Evolutionary conservation across 2,888 invertebrate species (phyloP), one percentile per base, ranked within the genome.

Genomic region (Netelia fuscicornis): DNA sequence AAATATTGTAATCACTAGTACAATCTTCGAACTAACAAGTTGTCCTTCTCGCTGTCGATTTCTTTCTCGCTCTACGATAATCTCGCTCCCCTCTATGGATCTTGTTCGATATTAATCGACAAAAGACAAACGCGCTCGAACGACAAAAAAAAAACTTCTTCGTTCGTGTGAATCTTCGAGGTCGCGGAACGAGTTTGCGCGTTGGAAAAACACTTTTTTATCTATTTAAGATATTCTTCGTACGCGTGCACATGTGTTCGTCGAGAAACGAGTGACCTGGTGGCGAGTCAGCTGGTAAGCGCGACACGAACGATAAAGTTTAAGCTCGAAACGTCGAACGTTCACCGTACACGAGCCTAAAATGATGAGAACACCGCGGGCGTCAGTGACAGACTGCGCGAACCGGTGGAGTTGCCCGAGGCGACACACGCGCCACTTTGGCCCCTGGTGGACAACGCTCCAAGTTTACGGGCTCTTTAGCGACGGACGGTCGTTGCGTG

Each of bases 321-420:
- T 30, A 30, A 30, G 5, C 30, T 30, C 30, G 3, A 30, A 2
- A 30, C 30, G 30, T 30, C 17, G 52, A 48, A n/a, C 52, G 79
- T 25, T 30, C 9, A 13, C 5, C 70, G 60, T 25, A 13, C 8
- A n/a, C 37, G 42, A 30, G 44, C 9, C 48, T 0, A 20, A 44
- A 52, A 56, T 71, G 67, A 58, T 58, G 76, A 56, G 72, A 77
- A 72, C 76, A 68, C 54, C 74, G 77, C 83, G 83, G 54, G 81
- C 77, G 81, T 80, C 80, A 78, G 76, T 75, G 83, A 77, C 68
- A 72, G 65, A 60, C 58, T 65, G 84, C 30, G 65, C 42, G 64
- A 42, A 58, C 68, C 70, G 65, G 78, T 75, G 44, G 20, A 75
- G 76, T 37, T 62, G 56, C 37, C n/a, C 30, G 60, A 13, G 44